Conservation (phyloP, 2,113 vertebrate genomes). For the Melospiza georgiana region DNA sequence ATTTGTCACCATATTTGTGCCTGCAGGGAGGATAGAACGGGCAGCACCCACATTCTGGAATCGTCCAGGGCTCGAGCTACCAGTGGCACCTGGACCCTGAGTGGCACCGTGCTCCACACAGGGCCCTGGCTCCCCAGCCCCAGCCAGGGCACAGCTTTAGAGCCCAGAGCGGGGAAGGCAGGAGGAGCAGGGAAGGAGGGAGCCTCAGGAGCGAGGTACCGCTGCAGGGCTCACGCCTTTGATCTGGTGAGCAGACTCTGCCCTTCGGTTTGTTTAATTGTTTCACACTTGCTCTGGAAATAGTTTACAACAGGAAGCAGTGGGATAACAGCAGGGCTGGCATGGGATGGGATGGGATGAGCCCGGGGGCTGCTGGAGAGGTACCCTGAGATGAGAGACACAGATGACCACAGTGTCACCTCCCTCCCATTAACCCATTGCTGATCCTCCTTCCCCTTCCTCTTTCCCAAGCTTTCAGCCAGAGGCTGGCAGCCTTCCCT, state of each 20-base stretch:
- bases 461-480: background rate
- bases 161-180: background rate
- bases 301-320: conserved; percentile 66
- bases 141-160: accelerated
- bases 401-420: conserved; percentile 12
- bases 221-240: conserved; percentile 46
- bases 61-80: accelerated
- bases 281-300: conserved; percentile 71
- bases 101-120: accelerated
- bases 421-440: background rate
- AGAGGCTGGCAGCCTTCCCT: background rate
- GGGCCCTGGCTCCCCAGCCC: background rate
- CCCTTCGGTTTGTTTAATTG: conserved; percentile 60
- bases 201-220: background rate
- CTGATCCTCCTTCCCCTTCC: background rate
- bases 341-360: conserved; percentile 30
- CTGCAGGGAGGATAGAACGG: background rate
- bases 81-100: accelerated
- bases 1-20: background rate
- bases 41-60: too few species aligned
- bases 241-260: conserved; percentile 54
- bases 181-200: conserved; percentile 16
- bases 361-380: background rate
- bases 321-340: conserved; percentile 41
- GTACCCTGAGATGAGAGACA: conserved; percentile 35